A percentile compares a stretch with the other conserved stretches of the same genome.
Evolutionary conservation across 2,888 invertebrate genomes (phyloP).

Genomic region (Aethes cnicana): DNA sequence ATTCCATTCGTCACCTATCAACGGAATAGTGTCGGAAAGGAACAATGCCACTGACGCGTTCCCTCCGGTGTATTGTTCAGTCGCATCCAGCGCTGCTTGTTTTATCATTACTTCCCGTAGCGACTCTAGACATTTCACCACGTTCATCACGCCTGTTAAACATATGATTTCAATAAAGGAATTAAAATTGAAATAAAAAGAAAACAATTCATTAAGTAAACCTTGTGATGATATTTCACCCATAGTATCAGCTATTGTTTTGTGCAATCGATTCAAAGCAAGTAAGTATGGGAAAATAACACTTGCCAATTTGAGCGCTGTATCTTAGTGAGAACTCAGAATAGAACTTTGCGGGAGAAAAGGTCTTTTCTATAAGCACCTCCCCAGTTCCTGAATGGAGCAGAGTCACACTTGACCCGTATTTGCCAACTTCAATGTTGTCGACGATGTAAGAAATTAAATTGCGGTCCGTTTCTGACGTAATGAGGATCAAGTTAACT

Average conservation of each 20-base stretch:
- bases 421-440: constrained; percentile 78
- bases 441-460: constrained; percentile 78
- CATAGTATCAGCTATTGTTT: no score
- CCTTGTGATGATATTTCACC: no score
- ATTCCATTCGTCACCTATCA: constrained; percentile 30
- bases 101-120: constrained; percentile 14
- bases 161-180: neutral
- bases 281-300: neutral
- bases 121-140: constrained; percentile 30
- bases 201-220: no score
- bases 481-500: constrained; percentile 81
- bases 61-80: constrained; percentile 34
- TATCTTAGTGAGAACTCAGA: constrained; percentile 39
- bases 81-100: constrained; percentile 10
- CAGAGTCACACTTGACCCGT: constrained; percentile 82
- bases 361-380: constrained; percentile 78
- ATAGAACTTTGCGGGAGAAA: constrained; percentile 75
- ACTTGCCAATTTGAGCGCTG: constrained; percentile 23
- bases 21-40: constrained; percentile 32
- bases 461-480: constrained; percentile 29
- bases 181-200: no score
- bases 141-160: constrained; percentile 31
- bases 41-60: constrained; percentile 34
- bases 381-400: constrained; percentile 78
- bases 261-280: neutral